These are phyloP conservation scores for Otocyon megalotis DNA, from an alignment of 2,113 vertebrate genomes.

Conservation along the genomic window DNA sequence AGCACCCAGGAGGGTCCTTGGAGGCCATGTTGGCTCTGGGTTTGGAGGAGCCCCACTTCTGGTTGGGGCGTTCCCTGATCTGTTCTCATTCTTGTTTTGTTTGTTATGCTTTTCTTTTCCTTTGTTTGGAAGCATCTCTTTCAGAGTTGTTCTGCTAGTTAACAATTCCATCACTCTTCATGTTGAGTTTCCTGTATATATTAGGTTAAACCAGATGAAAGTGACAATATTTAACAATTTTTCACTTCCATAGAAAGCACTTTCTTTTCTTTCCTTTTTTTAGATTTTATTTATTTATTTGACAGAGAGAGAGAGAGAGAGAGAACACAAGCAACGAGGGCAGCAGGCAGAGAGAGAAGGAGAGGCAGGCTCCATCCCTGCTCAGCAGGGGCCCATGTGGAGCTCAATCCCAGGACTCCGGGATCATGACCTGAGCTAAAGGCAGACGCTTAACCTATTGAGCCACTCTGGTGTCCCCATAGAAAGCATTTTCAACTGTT, in stretches of 20 bases:
- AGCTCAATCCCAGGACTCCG: too few species aligned
- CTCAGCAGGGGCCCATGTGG: too few species aligned
- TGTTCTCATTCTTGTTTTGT: too few species aligned
- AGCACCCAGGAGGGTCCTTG: neutral
- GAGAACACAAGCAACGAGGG: too few species aligned
- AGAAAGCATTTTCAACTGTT: neutral
- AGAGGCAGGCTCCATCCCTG: too few species aligned
- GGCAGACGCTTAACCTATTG: too few species aligned
- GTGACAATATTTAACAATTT: neutral
- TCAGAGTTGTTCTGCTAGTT: neutral
- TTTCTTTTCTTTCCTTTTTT: neutral
- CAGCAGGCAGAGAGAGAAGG: too few species aligned
- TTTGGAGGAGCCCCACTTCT: neutral
- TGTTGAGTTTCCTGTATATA: fast-evolving
- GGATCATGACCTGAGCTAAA: too few species aligned
- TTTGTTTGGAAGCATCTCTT: neutral
- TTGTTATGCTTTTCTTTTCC: neutral
- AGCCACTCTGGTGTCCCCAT: too few species aligned
- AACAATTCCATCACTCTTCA: neutral
- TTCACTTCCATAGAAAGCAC: neutral
- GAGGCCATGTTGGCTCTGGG: neutral
- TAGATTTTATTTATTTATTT: too few species aligned
- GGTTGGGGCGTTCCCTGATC: fast-evolving
- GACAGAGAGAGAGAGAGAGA: too few species aligned
- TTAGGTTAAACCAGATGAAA: neutral